Base-by-base conservation (phyloP, 2,888 invertebrate species). In the Tinea trinotella region DNA sequence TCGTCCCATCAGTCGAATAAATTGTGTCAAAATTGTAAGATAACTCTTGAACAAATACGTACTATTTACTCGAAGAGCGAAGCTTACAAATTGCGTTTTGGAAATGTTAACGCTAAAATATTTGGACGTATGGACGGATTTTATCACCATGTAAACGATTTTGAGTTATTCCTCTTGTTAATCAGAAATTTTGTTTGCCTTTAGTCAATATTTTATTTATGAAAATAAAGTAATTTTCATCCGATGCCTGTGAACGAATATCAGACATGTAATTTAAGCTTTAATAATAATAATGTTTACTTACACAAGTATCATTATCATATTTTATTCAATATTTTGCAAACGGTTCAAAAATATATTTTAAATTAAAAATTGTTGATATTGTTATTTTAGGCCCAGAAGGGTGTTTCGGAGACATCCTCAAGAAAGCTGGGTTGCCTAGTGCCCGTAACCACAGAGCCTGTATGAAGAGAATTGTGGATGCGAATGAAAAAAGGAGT, bases 31-130 rank as follows among this genome's bases (percentile, higher is more conserved):
- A 30, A 30, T 30, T 7, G 30, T 30, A 30, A 10, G n/a, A 30
- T n/a, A n/a, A 30, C n/a, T 4, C 30, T 30, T 46, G 46, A 10
- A 46, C 19, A 46, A 46, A 46, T 46, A 46, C 46, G 19, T 15
- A 19, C 18, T 46, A 19, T 46, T 46, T 46, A 46, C 46, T 4
- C 18, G 19, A 18, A 6, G 18, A 46, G 19, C 46, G 46, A 17
- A n/a, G 19, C 46, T n/a, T 19, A 12, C 19, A 46, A 46, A 46
- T 46, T 46, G 46, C 46, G 46, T 46, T 46, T 40, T 17, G 15
- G 46, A 46, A 10, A 46, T 46, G 46, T 46, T 19, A 13, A 40
- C 15, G 40, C 40, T 15, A 15, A 40, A 40, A 15, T 40, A 40
- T 40, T 40, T 40, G 40, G 40, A 40, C 40, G 40, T 40, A 30